phyloP scores from a whole-genome alignment of 2,888 invertebrate genomes.

The Heliconius hortense region DNA sequence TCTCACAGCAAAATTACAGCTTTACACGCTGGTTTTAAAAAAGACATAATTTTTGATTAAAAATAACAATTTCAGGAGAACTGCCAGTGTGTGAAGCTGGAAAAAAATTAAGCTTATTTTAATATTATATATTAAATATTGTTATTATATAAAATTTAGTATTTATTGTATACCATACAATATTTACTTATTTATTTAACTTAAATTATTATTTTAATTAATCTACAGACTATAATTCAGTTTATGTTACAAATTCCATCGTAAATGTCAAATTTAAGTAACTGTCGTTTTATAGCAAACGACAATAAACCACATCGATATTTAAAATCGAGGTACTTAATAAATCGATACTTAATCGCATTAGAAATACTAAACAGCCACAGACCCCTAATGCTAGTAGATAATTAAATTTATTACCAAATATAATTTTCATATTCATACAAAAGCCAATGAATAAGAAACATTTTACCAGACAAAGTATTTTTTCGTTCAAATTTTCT shows the following conservation, averaged over 20 bases:
- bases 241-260: conserved; percentile 56
- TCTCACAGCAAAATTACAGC: too few relatives aligned
- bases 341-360: neutral
- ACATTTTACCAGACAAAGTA: neutral
- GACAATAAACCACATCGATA: conserved; percentile 16
- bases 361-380: neutral
- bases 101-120: too few relatives aligned
- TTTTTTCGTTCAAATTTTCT: neutral
- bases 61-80: too few relatives aligned
- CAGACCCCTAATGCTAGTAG: neutral
- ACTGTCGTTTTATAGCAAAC: conserved; percentile 60
- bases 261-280: conserved; percentile 80
- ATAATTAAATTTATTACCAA: neutral
- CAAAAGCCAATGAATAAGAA: neutral
- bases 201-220: neutral
- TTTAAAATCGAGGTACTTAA: neutral
- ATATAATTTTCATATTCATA: neutral
- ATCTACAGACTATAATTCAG: conserved; percentile 63
- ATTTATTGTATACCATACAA: too few relatives aligned
- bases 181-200: too few relatives aligned
- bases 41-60: too few relatives aligned
- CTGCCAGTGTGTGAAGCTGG: too few relatives aligned
- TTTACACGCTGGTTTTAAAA: too few relatives aligned
- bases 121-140: too few relatives aligned
- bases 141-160: too few relatives aligned